phyloP scores from a whole-genome alignment of 2,888 invertebrate species.

The Leuctra nigra region DNA sequence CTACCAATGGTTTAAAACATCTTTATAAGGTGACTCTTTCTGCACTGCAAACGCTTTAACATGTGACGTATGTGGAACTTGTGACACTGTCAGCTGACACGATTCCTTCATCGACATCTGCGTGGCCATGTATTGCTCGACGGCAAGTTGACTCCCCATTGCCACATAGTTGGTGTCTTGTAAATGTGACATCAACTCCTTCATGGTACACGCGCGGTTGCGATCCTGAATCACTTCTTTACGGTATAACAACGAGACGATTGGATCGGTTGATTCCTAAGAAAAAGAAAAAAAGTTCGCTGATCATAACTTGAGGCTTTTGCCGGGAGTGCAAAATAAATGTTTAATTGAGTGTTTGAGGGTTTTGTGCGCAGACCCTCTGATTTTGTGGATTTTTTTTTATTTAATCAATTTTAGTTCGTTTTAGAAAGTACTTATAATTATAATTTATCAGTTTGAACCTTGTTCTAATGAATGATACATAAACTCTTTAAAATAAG shows the following conservation, averaged over 20 bases:
- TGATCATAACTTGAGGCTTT: too few species aligned
- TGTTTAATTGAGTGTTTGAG: too few species aligned
- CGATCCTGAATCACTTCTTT: slow-evolving; percentile 13
- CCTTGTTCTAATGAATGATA: too few species aligned
- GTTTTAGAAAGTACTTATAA: too few species aligned
- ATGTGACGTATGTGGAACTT: slow-evolving; percentile 26
- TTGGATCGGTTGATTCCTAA: slow-evolving; percentile 6
- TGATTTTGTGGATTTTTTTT: too few species aligned
- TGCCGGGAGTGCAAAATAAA: too few species aligned
- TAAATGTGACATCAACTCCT: slow-evolving; percentile 31
- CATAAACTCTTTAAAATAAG: too few species aligned
- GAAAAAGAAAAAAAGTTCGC: too few species aligned
- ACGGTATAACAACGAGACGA: background rate
- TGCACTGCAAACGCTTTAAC: slow-evolving; percentile 28
- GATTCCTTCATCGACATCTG: slow-evolving; percentile 24
- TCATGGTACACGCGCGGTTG: slow-evolving; percentile 25
- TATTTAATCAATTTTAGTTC: too few species aligned
- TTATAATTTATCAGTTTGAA: too few species aligned
- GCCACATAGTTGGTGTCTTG: slow-evolving; percentile 32
- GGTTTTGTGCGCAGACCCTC: too few species aligned
- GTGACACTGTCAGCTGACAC: slow-evolving; percentile 25
- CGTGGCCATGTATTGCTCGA: slow-evolving; percentile 28
- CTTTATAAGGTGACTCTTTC: slow-evolving; percentile 29
- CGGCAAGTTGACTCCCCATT: slow-evolving; percentile 31
- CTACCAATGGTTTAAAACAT: slow-evolving; percentile 32